Base-by-base conservation (phyloP, 1,140 invertebrate genomes). In the Drosophila tristis region DNA sequence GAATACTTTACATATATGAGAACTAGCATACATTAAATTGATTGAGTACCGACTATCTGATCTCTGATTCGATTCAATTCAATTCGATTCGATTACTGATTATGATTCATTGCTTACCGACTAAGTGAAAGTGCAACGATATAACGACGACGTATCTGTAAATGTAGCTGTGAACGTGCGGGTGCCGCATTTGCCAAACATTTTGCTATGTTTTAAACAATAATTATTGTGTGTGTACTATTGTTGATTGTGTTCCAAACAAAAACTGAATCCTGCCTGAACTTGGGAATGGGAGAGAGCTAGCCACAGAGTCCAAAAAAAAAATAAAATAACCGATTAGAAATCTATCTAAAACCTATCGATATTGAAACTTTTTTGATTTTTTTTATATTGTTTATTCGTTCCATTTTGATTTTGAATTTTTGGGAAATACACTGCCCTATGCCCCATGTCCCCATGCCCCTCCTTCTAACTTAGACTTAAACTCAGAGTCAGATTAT, bases 281-380 rank as follows among this genome's bases (percentile, higher is more conserved):
- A 91, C 90, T 91, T 91, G 90, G 90, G 90, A 91, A 90, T 91
- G 87, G 90, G 90, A 91, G 90, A 91, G 90, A 91, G 90, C 90
- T 91, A 91, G 90, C 35, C 86, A 91, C 82, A 91, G 86, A 91
- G 84, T 91, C 80, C 84, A 89, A 44, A 71, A 44, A 58, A n/a
- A 62, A 48, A 57, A 78, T 66, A 66, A 72, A 62, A 54, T 20
- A 80, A 71, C 56, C 77, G 35, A 39, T 39, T 39, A 39, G 35
- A 39, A 39, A 39, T 39, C 35, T 39, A 39, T 39, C 35, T 4
- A 39, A 39, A 39, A 39, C 11, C 26, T 29, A 29, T 39, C 35
- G 35, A 39, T 39, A 39, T 13, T 39, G 13, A 13, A 39, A 9
- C 35, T 25, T 57, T 63, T 74, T 62, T 62, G 49, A 77, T 60